Base-by-base conservation (phyloP, 2,797 vertebrate species). In the Lacerta bilineata region DNA sequence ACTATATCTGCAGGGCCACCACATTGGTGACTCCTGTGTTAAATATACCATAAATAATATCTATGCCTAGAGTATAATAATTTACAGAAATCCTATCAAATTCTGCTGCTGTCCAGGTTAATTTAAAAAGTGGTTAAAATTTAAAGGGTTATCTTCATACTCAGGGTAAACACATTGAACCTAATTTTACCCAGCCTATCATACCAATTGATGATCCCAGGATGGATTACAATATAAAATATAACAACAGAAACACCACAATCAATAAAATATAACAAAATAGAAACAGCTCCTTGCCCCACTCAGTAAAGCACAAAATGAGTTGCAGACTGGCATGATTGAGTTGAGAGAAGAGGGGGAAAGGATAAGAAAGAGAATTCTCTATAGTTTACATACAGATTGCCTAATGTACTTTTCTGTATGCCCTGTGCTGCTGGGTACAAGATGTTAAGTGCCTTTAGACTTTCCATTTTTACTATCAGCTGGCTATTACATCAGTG, bases 21-120 rank as follows among this genome's bases (percentile, higher is more conserved):
- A 61, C 20, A 23, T 61, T 61, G 59, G 59, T 23, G 17, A 61
- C 6, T 61, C 59, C 59, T 61, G 29, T 85, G n/a, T 4, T 41
- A 84, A 79, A 33, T 46, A 33, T 46, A 43, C 20, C 29, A 68
- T 78, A 89, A 95, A 84, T 20, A 89, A 92, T 89, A 89, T 69
- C 23, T 64, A 25, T 81, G 36, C 20, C 33, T 77, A 59, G 20
- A 29, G 39, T 68, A 71, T 29, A 18, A 4, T 87, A n/a, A 87
- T 75, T 78, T 20, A 50, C 76, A 64, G 46, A 87, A 13, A 29
- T 68, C 8, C 64, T 87, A 39, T 87, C 43, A 84, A 90, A 91
- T 59, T 41, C 71, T 88, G 17, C 36, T n/a, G 36, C 25, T 55
- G 1, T 7, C 68, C 69, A 43, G 25, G 20, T 11, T n/a, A n/a